These are phyloP conservation scores for Xylota segnis DNA, from an alignment of 2,888 invertebrate species.

Conservation along the genomic window DNA sequence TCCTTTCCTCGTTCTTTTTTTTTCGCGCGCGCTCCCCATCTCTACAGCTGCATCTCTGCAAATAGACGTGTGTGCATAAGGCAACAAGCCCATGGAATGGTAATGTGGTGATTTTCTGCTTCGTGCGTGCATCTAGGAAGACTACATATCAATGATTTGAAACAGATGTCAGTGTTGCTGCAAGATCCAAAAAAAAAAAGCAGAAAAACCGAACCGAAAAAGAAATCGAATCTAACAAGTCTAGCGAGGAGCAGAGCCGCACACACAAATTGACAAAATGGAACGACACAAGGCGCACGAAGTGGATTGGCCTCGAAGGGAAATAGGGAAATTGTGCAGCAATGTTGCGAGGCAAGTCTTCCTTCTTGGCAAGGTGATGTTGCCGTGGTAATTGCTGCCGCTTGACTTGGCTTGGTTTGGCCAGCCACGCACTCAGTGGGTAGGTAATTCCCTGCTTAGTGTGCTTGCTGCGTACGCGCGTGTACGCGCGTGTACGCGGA, in stretches of 20 bases:
- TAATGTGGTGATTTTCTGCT: constrained; percentile 70
- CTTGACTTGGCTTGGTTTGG: too few species aligned
- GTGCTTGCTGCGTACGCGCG: constrained; percentile 58
- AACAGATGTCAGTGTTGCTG: constrained; percentile 64
- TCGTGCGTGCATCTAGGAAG: constrained; percentile 64
- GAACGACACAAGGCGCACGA: constrained; percentile 18
- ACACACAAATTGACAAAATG: constrained; percentile 35
- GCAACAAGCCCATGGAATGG: constrained; percentile 49
- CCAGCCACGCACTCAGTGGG: constrained; percentile 38
- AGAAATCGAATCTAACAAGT: constrained; percentile 45
- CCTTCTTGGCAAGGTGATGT: constrained; percentile 49
- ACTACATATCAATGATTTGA: constrained; percentile 72
- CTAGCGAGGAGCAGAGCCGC: constrained; percentile 27
- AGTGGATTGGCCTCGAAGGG: constrained; percentile 38
- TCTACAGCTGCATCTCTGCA: constrained; percentile 50
- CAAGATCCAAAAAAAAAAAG: too few species aligned
- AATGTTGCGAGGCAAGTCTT: constrained; percentile 43
- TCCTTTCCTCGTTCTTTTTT: constrained; percentile 21
- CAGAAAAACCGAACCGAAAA: too few species aligned
- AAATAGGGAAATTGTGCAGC: constrained; percentile 41
- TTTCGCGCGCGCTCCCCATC: constrained; percentile 17
- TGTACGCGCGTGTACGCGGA: constrained; percentile 58
- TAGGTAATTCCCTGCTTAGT: constrained; percentile 52
- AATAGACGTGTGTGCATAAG: constrained; percentile 65
- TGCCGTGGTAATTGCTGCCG: constrained; percentile 39